These are phyloP conservation scores for Hybos culiciformis DNA, from an alignment of 2,888 invertebrate species.

Conservation along the genomic window DNA sequence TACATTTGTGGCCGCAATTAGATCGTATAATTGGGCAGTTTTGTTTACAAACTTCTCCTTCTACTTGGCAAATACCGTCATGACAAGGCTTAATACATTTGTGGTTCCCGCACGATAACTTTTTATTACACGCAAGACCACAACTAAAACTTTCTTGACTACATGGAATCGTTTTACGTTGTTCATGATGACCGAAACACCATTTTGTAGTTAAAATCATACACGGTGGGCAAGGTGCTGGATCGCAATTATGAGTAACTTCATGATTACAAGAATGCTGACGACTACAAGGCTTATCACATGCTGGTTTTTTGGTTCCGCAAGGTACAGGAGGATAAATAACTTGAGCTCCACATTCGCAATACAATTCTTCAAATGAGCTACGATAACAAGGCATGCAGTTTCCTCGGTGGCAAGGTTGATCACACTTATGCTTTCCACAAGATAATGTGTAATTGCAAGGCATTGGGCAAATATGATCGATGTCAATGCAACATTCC, in stretches of 20 bases:
- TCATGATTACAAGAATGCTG: conserved; percentile 67
- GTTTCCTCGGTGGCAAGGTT: conserved; percentile 78
- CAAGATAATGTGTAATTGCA: conserved; percentile 75
- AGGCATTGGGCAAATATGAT: conserved; percentile 72
- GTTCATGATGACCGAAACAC: conserved; percentile 72
- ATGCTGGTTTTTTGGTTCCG: conserved; percentile 74
- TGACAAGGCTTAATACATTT: conserved; percentile 73
- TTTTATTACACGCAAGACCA: conserved; percentile 72
- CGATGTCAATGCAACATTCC: conserved; percentile 72
- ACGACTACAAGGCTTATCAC: conserved; percentile 62
- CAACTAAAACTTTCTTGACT: conserved; percentile 68
- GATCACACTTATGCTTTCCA: conserved; percentile 77
- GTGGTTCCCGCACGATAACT: conserved; percentile 70
- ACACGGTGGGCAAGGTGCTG: conserved; percentile 66
- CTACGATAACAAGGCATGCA: conserved; percentile 66
- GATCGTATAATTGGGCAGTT: conserved; percentile 55
- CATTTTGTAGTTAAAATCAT: conserved; percentile 70
- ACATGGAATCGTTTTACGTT: conserved; percentile 70
- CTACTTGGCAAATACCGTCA: conserved; percentile 51
- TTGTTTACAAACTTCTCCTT: conserved; percentile 60
- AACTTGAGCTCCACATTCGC: conserved; percentile 79
- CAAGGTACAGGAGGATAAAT: conserved; percentile 86
- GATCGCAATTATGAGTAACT: conserved; percentile 75
- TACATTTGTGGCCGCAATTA: conserved; percentile 76
- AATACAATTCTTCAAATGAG: conserved; percentile 76